Evolutionary conservation across 2,888 invertebrate genomes (phyloP), one percentile per base, ranked within the genome.

Genomic region (Chorisops tibialis): DNA sequence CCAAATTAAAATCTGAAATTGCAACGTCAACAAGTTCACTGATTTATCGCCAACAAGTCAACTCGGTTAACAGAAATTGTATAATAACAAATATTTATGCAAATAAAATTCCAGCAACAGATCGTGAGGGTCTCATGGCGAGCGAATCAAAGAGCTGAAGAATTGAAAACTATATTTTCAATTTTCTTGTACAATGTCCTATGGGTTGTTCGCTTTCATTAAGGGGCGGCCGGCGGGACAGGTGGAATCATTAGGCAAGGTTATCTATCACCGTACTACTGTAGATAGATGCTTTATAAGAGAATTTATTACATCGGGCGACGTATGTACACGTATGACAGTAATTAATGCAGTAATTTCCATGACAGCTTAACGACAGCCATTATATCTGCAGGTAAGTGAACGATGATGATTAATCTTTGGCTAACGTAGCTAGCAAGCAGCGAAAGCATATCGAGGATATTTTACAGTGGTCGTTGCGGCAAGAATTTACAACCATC

Each of bases 161-260:
- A 43, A 30, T 9, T 30, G 30, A 5, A 30, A 30, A 30, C n/a
- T n/a, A 56, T 56, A 45, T 56, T 45, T 56, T 43, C 56, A 56
- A 56, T 56, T 43, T 24, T 16, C 22, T 12, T 24, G 7, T 45
- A 19, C 16, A 45, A 18, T 22, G 22, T 7, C 22, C 47, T 18
- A 7, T n/a, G n/a, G 19, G 19, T 47, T 21, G 14, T 39, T 12
- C 12, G 47, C 21, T 47, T 18, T 19, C 19, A 16, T n/a, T 16
- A 14, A 18, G n/a, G 11, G 45, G 12, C 11, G 21, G 30, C 45
- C 24, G 16, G 45, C 24, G 14, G 43, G 43, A 56, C 56, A 56
- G 56, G 56, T 56, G 56, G 43, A 43, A 56, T 56, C 56, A 56
- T 56, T 56, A 56, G 45, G 19, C 52, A 41, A 56, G 30, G 30